Conservation (phyloP, 1,140 invertebrate species). For the Drosophila arizonae region DNA sequence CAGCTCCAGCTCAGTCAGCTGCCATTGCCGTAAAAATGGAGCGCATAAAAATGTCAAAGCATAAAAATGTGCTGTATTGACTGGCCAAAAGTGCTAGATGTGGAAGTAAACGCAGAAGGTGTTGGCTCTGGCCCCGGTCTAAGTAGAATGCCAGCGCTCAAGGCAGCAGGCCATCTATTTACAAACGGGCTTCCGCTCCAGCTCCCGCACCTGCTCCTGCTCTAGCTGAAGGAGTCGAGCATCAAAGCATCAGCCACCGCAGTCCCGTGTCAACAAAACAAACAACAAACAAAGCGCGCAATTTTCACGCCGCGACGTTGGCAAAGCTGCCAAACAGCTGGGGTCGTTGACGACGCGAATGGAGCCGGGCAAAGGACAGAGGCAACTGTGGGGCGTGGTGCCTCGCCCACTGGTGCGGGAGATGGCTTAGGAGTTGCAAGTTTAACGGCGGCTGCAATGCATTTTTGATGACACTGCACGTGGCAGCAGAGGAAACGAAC, state of each 20-base stretch:
- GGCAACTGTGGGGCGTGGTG: no score
- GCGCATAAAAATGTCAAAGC: slow-evolving; percentile 76
- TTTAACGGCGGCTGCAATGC: slow-evolving; percentile 49
- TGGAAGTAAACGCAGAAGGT: slow-evolving; percentile 47
- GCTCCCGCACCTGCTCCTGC: background rate
- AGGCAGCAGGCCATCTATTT: slow-evolving; percentile 13
- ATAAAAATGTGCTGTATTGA: slow-evolving; percentile 65
- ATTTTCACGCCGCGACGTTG: slow-evolving; percentile 65
- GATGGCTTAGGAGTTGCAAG: background rate
- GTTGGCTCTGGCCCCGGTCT: slow-evolving; percentile 42
- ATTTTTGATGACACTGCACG: slow-evolving; percentile 46
- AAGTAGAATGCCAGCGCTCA: slow-evolving; percentile 60
- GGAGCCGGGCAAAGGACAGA: background rate
- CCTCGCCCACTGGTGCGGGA: slow-evolving; percentile 11
- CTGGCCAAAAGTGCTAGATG: slow-evolving; percentile 36
- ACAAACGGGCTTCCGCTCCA: background rate
- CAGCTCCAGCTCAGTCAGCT: slow-evolving; percentile 61
- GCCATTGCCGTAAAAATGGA: slow-evolving; percentile 69
- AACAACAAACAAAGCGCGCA: slow-evolving; percentile 68
- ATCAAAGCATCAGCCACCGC: slow-evolving; percentile 26
- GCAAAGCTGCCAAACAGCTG: slow-evolving; percentile 58
- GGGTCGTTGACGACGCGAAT: slow-evolving; percentile 49
- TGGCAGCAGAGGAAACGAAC: slow-evolving; percentile 33
- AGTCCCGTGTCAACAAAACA: slow-evolving; percentile 63
- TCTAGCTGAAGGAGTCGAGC: slow-evolving; percentile 15